A percentile compares a stretch with the other conserved stretches of the same genome.
phyloP scores from a whole-genome alignment of 2,888 invertebrate genomes.

The Spodoptera picta region DNA sequence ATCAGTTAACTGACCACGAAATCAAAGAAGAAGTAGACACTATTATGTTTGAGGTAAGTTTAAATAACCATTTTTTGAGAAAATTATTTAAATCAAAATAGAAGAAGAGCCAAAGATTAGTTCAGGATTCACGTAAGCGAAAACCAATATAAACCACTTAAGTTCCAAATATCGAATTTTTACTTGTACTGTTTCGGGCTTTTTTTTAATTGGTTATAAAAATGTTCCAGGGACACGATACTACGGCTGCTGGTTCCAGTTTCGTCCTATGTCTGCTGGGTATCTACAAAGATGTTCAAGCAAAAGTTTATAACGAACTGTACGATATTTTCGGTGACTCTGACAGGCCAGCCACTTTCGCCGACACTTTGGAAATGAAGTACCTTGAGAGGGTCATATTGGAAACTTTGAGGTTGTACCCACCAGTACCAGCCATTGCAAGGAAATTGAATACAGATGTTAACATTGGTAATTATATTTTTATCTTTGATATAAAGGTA shows the following conservation, averaged over 20 bases:
- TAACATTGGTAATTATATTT: slow-evolving; percentile 87
- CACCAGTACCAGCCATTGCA: slow-evolving; percentile 94
- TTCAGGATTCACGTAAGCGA: neutral
- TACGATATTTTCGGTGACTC: slow-evolving; percentile 93
- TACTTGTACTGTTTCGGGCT: no score
- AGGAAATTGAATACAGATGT: slow-evolving; percentile 92
- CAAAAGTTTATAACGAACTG: slow-evolving; percentile 92
- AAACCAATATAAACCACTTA: no score
- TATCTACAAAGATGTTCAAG: slow-evolving; percentile 93
- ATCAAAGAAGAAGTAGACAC: slow-evolving; percentile 96
- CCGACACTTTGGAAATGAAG: slow-evolving; percentile 94
- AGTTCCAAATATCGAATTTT: no score
- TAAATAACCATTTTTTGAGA: neutral
- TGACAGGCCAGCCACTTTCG: slow-evolving; percentile 92
- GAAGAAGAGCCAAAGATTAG: no score
- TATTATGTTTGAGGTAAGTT: slow-evolving; percentile 94
- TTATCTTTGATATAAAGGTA: neutral
- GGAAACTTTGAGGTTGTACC: slow-evolving; percentile 93
- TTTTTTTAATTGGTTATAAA: neutral
- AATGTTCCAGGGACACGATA: slow-evolving; percentile 81
- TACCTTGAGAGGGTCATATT: slow-evolving; percentile 93
- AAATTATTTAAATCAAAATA: no score
- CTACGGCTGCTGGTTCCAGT: slow-evolving; percentile 92
- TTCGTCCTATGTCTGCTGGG: slow-evolving; percentile 96
- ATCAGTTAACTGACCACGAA: slow-evolving; percentile 92